Conservation (phyloP, 2,797 vertebrate species). For the Prionace glauca region DNA sequence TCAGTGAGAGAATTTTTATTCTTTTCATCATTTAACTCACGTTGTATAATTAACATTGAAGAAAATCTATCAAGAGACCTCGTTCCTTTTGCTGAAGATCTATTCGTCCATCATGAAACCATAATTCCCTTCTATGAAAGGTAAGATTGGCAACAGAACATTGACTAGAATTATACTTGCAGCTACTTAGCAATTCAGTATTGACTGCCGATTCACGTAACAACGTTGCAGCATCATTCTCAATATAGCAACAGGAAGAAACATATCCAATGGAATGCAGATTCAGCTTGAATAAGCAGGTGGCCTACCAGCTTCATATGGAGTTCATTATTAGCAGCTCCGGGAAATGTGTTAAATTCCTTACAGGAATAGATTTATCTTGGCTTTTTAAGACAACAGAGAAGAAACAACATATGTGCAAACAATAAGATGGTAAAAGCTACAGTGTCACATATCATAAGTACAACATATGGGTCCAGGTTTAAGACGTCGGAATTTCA, state of each 20-base stretch:
- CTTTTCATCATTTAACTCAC: background rate
- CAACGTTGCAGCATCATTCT: background rate
- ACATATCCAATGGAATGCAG: background rate
- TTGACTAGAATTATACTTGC: background rate
- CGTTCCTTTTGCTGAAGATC: background rate
- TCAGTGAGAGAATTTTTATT: background rate
- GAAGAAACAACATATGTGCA: background rate
- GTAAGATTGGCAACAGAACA: background rate
- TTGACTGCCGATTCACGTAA: background rate
- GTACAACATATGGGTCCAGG: no score
- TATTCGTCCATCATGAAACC: background rate
- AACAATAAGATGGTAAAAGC: background rate
- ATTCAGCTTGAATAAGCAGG: background rate
- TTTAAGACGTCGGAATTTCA: background rate
- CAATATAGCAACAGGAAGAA: background rate
- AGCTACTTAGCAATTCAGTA: background rate
- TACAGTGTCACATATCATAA: no score
- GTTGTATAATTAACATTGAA: background rate
- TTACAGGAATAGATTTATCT: background rate
- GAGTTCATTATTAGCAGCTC: background rate
- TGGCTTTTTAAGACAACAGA: background rate
- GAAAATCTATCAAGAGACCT: background rate
- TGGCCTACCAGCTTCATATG: background rate
- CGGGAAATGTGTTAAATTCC: background rate
- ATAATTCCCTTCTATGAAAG: background rate